Evolutionary conservation across 2,888 invertebrate genomes (phyloP), one percentile per base, ranked within the genome.

Genomic region (Drosophila infuscata): DNA sequence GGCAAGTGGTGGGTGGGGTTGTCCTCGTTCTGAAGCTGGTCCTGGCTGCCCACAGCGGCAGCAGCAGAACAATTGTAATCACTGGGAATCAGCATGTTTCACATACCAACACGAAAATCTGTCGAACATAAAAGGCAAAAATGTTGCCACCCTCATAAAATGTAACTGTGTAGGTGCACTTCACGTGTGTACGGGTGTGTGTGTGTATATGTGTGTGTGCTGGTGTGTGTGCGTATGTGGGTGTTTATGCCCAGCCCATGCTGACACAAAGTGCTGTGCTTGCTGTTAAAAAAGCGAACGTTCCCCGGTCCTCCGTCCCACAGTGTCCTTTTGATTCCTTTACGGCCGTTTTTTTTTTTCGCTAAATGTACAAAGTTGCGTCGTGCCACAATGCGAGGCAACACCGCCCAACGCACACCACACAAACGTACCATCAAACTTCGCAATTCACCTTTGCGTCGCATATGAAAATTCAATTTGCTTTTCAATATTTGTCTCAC

Each of bases 61-160:
- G 20, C 64, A 75, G 78, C 68, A 83, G 86, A 88, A 84, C 89
- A 87, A 83, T 87, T 89, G 87, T 87, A 87, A 87, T 87, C 87
- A 89, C 87, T 89, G 87, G 77, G 87, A 89, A 87, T 87, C 87
- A 87, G 87, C 87, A 88, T 87, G 87, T 87, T 87, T 89, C 87
- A 87, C 88, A 89, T 87, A 89, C 87, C 89, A 87, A 89, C 89
- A 87, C 83, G 88, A 89, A 89, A 87, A 87, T 87, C 87, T 87
- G 87, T 87, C 87, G 89, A 85, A 85, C 87, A 85, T 88, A 85
- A 85, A 83, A 85, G 83, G 76, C 81, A 85, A 85, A 85, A 85
- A 85, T 88, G 88, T 81, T 85, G 81, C 79, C 76, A 67, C 74
- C 77, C 68, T 74, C 83, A 88, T 88, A 88, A 83, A 85, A 85